These are phyloP conservation scores for Vespertilio murinus DNA, from an alignment of 2,797 vertebrate species.

Conservation along the genomic window DNA sequence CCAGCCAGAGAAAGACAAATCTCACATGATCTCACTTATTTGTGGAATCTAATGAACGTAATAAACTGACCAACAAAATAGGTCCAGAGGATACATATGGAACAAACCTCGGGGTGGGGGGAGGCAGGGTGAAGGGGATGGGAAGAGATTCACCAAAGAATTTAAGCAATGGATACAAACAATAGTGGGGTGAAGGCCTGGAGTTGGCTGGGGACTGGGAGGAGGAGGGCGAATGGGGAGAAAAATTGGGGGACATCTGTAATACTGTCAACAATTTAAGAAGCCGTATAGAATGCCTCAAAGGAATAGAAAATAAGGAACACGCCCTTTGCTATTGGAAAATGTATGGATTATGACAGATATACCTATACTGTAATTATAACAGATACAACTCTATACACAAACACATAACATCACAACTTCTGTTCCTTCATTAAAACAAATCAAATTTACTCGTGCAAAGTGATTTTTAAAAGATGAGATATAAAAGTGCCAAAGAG, in stretches of 20 bases:
- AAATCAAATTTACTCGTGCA: not conserved
- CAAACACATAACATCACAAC: not conserved
- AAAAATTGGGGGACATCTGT: not conserved
- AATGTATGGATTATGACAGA: not conserved
- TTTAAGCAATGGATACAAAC: not conserved
- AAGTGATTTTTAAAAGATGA: not conserved
- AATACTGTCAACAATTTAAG: not conserved
- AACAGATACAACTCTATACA: not conserved
- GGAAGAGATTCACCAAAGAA: not conserved
- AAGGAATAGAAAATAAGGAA: not conserved
- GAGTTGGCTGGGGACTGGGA: not conserved
- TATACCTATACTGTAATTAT: not conserved
- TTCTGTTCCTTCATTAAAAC: not conserved
- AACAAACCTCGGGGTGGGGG: not conserved
- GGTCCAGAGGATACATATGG: not conserved
- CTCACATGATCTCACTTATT: not conserved
- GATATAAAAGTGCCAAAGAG: not conserved
- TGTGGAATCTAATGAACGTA: not conserved
- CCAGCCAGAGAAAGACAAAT: not conserved
- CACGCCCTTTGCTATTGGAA: not conserved
- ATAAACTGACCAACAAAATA: not conserved
- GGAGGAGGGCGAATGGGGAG: not conserved
- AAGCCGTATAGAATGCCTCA: not conserved
- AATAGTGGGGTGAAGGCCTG: not conserved
- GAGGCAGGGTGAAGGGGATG: no score